Base-by-base conservation (phyloP, 2,113 vertebrate species). In the Rhabdornis inornatus region DNA sequence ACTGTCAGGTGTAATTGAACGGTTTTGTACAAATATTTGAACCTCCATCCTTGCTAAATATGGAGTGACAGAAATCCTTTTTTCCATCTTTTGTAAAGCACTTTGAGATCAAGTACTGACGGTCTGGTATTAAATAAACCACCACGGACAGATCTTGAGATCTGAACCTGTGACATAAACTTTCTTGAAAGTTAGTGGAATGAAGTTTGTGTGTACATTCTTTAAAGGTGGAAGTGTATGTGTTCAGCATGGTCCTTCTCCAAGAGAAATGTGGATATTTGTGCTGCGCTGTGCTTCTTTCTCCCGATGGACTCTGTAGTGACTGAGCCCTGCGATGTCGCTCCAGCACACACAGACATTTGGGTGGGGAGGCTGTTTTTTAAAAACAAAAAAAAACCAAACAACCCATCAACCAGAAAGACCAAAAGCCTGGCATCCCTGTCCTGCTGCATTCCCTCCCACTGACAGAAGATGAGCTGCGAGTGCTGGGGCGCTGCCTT, bases 401-500 rank as follows among this genome's bases (percentile, higher is more conserved):
- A 15, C 83, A 31, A 28, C 68, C 40, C 59, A 57, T 28, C 88
- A 66, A 63, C 27, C 80, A 82, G 72, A 37, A 39, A 69, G 65
- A 52, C 13, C 66, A 53, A 78, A 86, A 79, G 44, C 85, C 79
- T 79, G 90, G 89, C 93, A 27, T 76, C 56, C 9, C 40, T 83
- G 52, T 84, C 30, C 86, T 25, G 87, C 89, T 61, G 77, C 75
- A 0, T 83, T 63, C 77, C 61, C 74, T 88, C 60, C 87, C 66
- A 5, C 61, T 63, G 57, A 23, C 60, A 55, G 93, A 93, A 88
- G 94, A 94, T 72, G 65, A 95, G 81, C 95, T 47, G 89, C 75
- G 35, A 94, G 90, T 81, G 87, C 91, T 96, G 96, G 96, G 81
- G 56, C 53, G 1, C 92, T 69, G 64, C 97, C 98, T 97, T 70